phyloP scores from a whole-genome alignment of 2,113 vertebrate species.

The Malurus cyaneus region DNA sequence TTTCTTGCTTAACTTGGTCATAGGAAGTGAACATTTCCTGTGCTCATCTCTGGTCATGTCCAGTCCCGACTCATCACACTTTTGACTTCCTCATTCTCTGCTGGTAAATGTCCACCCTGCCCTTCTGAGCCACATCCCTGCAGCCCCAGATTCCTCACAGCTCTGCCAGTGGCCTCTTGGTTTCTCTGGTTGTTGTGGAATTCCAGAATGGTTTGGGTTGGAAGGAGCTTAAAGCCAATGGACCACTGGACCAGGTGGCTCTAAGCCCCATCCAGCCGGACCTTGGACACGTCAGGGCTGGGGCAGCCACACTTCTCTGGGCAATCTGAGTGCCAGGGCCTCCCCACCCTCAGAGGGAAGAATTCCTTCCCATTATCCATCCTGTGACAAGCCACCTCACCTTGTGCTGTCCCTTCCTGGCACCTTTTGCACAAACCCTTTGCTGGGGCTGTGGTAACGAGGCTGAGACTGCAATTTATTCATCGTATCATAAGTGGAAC shows the following conservation, averaged over 20 bases:
- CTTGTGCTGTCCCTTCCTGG: neutral
- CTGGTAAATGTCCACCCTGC: neutral
- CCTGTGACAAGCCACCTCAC: neutral
- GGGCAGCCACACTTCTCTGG: neutral
- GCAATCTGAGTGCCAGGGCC: neutral
- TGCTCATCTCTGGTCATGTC: neutral
- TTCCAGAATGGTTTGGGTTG: neutral
- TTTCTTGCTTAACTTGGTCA: neutral
- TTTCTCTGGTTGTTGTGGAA: neutral
- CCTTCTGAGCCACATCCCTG: neutral
- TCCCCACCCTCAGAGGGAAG: neutral
- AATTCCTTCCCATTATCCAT: neutral
- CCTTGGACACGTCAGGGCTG: neutral
- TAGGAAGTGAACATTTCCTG: neutral
- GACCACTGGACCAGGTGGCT: neutral
- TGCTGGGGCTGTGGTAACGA: accelerated
- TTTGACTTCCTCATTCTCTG: neutral
- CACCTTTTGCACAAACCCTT: neutral
- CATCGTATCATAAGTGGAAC: accelerated
- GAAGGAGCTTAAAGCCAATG: neutral
- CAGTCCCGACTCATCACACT: neutral
- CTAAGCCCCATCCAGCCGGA: neutral
- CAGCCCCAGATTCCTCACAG: neutral
- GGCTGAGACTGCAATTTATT: neutral
- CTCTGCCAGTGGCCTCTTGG: neutral